A percentile compares a stretch with the other conserved stretches of the same genome.
Conservation (phyloP, 2,888 invertebrate species). For the Willowsia nigromaculata region DNA sequence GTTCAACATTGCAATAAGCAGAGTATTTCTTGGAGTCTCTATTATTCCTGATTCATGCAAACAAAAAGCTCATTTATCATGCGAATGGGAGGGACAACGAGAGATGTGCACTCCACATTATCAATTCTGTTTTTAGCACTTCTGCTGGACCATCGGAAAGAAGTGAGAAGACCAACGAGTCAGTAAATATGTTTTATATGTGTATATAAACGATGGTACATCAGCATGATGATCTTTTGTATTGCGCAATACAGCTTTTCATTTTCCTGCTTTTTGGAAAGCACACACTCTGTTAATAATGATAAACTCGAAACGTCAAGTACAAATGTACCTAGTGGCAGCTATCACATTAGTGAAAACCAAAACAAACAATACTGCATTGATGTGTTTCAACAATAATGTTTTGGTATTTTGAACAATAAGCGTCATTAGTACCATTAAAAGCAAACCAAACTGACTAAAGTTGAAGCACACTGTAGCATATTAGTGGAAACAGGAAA, state of each 20-base stretch:
- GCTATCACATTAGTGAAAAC: background rate
- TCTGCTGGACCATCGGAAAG: too few relatives aligned
- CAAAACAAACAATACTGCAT: slow-evolving; percentile 23
- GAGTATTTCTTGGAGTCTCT: too few relatives aligned
- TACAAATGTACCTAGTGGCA: background rate
- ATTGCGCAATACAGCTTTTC: background rate
- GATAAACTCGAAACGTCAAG: background rate
- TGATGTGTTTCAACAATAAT: background rate
- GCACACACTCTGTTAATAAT: background rate
- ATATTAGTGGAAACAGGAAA: background rate
- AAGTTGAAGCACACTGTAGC: background rate
- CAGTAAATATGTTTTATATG: too few relatives aligned
- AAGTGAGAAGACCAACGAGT: too few relatives aligned
- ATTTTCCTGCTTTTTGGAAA: background rate
- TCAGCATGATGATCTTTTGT: too few relatives aligned
- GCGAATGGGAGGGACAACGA: too few relatives aligned
- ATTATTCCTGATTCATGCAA: too few relatives aligned
- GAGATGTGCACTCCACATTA: too few relatives aligned
- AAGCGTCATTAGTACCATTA: background rate
- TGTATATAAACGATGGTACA: too few relatives aligned
- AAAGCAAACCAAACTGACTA: background rate
- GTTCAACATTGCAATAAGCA: too few relatives aligned
- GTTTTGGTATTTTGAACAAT: background rate
- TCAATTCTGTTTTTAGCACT: too few relatives aligned
- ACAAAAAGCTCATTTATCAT: too few relatives aligned